Evolutionary conservation across 2,888 invertebrate species (phyloP), one percentile per base, ranked within the genome.

Genomic region (Epirrhoe tristata): DNA sequence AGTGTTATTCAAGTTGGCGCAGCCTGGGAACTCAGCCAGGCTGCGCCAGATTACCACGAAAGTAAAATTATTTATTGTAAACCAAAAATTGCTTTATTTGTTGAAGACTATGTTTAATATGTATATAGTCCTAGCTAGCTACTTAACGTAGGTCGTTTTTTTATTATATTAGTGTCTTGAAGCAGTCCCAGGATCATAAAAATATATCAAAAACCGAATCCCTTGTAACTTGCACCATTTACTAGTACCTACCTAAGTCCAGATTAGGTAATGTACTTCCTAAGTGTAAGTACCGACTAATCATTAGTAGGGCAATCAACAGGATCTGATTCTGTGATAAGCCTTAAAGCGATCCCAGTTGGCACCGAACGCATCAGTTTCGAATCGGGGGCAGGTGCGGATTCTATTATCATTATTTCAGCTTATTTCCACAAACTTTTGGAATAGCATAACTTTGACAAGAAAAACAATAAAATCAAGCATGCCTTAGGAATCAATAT

Each of bases 161-260:
- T 34, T 34, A 34, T 34, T 34, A 4, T 7, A 34, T 5, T 7
- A 34, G 7, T 34, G 6, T 34, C 7, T 7, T 34, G 5, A 34
- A 34, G 6, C 34, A 10, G 36, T 36, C 8, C 3, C 36, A 8
- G 36, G 7, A 8, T 36, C 10, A 7, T 34, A 7, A 7, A 7
- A 4, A 34, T 5, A 6, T 7, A 7, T 34, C 34, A 34, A 34
- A 34, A 7, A 4, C 36, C 58, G 10, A 6, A 5, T 36, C 36
- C 56, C 62, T 56, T 24, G 4, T 59, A 16, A 58, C 70, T 65
- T 70, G 24, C 14, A 24, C 58, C 57, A 34, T 43, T 8, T 43
- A 8, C 58, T 43, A 16, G 56, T 63, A n/a, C n/a, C n/a, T n/a
- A n/a, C n/a, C n/a, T n/a, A 65, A 56, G 8, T 36, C 12, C 39